Evolutionary conservation across 2,888 invertebrate species (phyloP).

Genomic region (Aleiodes testaceus): DNA sequence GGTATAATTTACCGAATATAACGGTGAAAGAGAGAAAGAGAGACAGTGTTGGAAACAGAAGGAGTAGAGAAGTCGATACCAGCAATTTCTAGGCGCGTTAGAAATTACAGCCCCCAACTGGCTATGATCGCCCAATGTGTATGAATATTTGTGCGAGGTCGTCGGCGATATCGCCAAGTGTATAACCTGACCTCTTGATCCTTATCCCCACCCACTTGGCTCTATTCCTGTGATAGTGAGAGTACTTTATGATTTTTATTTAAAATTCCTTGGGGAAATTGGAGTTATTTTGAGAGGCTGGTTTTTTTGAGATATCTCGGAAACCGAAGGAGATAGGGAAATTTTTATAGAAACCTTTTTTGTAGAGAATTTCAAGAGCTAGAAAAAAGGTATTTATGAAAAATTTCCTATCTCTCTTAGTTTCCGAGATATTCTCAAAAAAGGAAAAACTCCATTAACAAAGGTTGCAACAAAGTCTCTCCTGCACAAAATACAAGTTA

Average conservation of each 20-base stretch:
- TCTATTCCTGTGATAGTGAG: background rate
- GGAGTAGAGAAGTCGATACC: background rate
- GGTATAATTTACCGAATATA: constrained; percentile 43
- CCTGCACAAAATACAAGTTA: constrained; percentile 8
- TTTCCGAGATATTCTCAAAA: too few species aligned
- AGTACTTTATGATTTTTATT: background rate
- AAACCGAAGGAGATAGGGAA: too few species aligned
- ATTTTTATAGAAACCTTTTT: too few species aligned
- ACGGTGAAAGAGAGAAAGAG: background rate
- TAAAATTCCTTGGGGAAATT: background rate
- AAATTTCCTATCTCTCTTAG: too few species aligned
- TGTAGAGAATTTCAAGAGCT: too few species aligned
- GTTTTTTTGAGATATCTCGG: too few species aligned
- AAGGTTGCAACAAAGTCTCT: background rate
- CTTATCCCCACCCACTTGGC: background rate
- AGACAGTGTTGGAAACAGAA: background rate
- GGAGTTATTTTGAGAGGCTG: too few species aligned
- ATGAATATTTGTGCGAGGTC: constrained; percentile 19
- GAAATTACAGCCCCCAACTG: constrained; percentile 9
- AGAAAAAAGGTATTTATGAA: too few species aligned
- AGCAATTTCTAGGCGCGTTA: constrained; percentile 29
- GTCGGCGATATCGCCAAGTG: constrained; percentile 14
- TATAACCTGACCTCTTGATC: background rate
- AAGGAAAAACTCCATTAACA: background rate
- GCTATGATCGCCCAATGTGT: constrained; percentile 17